phyloP scores from a whole-genome alignment of 1,140 invertebrate species.

The Ladona fulva region DNA sequence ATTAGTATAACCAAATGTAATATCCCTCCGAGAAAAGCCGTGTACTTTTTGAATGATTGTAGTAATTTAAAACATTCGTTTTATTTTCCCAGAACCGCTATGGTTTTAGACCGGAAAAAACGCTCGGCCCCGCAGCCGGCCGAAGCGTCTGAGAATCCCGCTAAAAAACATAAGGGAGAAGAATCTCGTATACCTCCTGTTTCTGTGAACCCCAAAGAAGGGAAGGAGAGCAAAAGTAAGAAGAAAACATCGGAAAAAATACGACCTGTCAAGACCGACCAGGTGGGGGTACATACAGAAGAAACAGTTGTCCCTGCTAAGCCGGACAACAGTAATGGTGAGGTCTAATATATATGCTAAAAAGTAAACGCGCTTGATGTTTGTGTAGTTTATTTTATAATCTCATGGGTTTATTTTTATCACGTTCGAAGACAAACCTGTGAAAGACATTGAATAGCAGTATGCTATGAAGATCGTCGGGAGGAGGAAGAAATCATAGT shows the following conservation, averaged over 20 bases:
- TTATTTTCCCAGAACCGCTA: background rate
- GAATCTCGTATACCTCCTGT: background rate
- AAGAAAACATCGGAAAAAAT: background rate
- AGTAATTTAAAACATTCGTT: too few species aligned
- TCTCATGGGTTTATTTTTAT: too few species aligned
- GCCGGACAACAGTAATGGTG: background rate
- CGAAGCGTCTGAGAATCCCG: background rate
- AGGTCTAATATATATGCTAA: background rate
- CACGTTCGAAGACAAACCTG: too few species aligned
- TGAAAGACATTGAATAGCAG: too few species aligned
- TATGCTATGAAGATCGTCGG: too few species aligned
- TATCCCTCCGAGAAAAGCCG: too few species aligned
- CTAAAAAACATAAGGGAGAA: background rate
- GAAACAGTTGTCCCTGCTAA: background rate
- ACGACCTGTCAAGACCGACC: background rate
- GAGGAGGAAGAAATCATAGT: too few species aligned
- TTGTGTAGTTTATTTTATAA: too few species aligned
- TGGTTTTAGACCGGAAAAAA: slow-evolving; percentile 6
- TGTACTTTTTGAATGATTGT: too few species aligned
- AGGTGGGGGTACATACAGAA: background rate
- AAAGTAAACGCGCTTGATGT: too few species aligned
- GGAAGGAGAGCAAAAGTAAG: background rate
- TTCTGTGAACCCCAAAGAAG: background rate
- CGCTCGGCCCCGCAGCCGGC: background rate
- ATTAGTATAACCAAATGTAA: too few species aligned